Percentiles rank a stretch among this genome's conserved stretches.
Evolutionary conservation across 2,113 vertebrate genomes (phyloP).

Genomic region (Zonotrichia leucophrys): DNA sequence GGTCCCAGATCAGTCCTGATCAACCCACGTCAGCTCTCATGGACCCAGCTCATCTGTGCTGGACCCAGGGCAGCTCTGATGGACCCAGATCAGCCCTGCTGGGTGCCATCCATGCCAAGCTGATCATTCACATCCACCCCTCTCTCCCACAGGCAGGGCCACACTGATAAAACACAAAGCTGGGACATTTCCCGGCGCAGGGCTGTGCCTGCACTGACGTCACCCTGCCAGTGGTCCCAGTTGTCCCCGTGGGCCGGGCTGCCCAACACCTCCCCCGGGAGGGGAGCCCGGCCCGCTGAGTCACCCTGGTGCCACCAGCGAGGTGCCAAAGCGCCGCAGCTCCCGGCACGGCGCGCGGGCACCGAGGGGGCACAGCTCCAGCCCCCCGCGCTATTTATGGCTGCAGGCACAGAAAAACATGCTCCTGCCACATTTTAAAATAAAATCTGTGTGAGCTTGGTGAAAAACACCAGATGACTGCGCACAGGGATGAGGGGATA

Average conservation of each 20-base stretch:
- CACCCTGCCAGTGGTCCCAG: neutral
- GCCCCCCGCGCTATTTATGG: conserved; percentile 17
- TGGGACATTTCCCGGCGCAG: neutral
- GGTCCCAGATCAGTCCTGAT: too few relatives aligned
- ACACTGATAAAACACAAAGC: fast-evolving
- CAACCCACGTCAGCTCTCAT: fast-evolving
- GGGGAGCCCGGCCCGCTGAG: neutral
- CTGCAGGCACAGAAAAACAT: neutral
- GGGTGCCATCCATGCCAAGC: fast-evolving
- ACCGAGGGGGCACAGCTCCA: conserved; percentile 5
- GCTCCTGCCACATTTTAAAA: conserved; percentile 15
- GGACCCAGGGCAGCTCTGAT: neutral
- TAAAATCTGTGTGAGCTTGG: neutral
- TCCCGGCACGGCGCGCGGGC: conserved; percentile 2
- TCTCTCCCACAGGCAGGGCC: fast-evolving
- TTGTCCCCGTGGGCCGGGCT: neutral
- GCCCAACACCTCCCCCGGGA: neutral
- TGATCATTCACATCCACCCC: fast-evolving
- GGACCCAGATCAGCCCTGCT: fast-evolving
- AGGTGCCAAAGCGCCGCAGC: neutral
- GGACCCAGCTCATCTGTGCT: neutral
- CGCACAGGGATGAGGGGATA: neutral
- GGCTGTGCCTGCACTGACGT: neutral
- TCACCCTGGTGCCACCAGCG: neutral
- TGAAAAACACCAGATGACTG: neutral